Conservation (phyloP, 2,113 vertebrate genomes). For the Odobenus rosmarus region DNA sequence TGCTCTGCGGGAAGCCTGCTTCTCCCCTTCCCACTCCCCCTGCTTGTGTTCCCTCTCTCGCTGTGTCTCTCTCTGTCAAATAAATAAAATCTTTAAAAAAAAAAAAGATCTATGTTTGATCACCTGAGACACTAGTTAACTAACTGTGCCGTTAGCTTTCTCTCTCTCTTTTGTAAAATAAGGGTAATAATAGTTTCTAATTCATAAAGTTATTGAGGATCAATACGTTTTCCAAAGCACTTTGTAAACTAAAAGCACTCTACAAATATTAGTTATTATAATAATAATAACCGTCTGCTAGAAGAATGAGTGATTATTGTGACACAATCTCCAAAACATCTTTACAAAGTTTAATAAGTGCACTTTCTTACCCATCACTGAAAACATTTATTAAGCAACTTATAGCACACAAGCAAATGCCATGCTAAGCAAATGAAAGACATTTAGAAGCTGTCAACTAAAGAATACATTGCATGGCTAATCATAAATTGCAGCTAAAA, state of each 20-base stretch:
- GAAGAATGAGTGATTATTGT: background rate
- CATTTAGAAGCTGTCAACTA: background rate
- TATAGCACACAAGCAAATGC: background rate
- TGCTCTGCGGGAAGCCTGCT: too few species aligned
- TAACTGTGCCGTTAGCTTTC: background rate
- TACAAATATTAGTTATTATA: background rate
- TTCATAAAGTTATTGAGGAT: background rate
- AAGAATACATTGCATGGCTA: background rate
- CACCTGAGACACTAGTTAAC: background rate
- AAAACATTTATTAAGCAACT: slow-evolving; percentile 37
- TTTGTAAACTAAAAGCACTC: background rate
- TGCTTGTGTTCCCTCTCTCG: too few species aligned
- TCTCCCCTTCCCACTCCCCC: too few species aligned
- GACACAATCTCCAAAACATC: slow-evolving; percentile 13
- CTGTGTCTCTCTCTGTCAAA: too few species aligned
- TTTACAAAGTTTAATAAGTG: background rate
- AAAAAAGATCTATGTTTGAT: background rate
- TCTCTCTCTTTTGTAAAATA: slow-evolving; percentile 45
- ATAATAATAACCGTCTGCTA: background rate
- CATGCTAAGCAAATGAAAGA: background rate
- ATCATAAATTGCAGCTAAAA: background rate
- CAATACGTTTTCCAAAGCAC: background rate
- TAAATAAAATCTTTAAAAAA: too few species aligned
- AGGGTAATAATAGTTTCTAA: background rate
- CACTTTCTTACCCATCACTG: background rate